Evolutionary conservation across 2,797 vertebrate species (phyloP), one percentile per base, ranked within the genome.

Genomic region (Eutrigla gurnardus): DNA sequence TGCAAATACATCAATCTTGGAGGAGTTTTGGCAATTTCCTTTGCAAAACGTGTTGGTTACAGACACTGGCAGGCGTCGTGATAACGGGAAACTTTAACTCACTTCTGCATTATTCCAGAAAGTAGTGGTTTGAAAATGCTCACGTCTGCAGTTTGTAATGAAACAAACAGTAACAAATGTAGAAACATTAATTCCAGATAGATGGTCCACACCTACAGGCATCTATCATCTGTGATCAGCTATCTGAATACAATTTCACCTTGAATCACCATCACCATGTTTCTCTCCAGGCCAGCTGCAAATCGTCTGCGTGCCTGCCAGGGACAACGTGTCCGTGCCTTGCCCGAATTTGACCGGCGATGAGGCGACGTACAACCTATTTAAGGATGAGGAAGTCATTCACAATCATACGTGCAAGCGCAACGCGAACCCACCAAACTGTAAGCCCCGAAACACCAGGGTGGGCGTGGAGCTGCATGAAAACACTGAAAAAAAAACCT

Each of bases 401-500:
- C 6, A 2, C 35, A 53, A 0, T 6, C 0, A 12, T 0, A 11
- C 2, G 0, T 58, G 3, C 18, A 0, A 0, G 0, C 0, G 0
- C 0, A 2, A 12, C 0, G 25, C 39, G 0, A 1, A 3, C 0
- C 0, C 0, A 0, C 0, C 0, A 0, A 3, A 37, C 0, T 58
- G 35, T 4, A 14, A 4, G 0, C 0, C 0, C 0, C 0, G 0
- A 0, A 0, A 10, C n/a, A 14, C 4, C 32, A 2, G 0, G 5
- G 4, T n/a, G n/a, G 36, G 1, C 0, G 7, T 82, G 6, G 1
- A 4, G 0, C 4, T 75, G 12, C 2, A 1, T 0, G 3, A 18
- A 6, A 17, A 64, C n/a, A 0, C 0, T 4, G 3, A 10, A 0
- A 33, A 70, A 1, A 6, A 11, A 3, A 43, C 43, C 0, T 9